Evolutionary conservation across 2,113 vertebrate species (phyloP).

Genomic region (Cynopterus brachyotis): DNA sequence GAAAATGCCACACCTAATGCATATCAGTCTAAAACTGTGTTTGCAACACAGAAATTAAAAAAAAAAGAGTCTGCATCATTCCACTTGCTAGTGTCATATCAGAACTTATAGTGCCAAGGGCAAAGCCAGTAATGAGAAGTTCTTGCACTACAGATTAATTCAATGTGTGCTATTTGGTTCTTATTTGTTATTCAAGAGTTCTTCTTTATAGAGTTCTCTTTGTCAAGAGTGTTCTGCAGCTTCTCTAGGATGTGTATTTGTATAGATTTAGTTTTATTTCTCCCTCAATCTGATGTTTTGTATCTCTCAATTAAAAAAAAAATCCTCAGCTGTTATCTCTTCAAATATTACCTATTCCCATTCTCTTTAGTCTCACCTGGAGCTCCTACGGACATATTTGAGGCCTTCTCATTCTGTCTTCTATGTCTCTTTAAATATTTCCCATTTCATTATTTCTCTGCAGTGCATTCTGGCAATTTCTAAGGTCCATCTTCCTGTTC

Average conservation of each 20-base stretch:
- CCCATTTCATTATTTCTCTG: not conserved
- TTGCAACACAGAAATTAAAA: not conserved
- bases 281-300: not conserved
- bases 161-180: not conserved
- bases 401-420: not conserved
- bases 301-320: not conserved
- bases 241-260: not conserved
- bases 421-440: not conserved
- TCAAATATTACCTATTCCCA: not conserved
- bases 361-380: not conserved
- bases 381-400: not conserved
- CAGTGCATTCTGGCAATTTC: not conserved
- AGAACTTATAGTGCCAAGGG: not conserved
- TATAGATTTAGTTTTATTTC: not conserved
- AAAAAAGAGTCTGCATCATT: not conserved
- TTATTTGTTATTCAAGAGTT: not conserved
- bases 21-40: not conserved
- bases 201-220: not conserved
- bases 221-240: not conserved
- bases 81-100: not conserved
- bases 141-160: not conserved
- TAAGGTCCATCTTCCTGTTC: not conserved
- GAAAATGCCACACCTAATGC: not conserved
- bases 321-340: not conserved
- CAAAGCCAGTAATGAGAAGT: not conserved